Evolutionary conservation across 2,888 invertebrate species (phyloP), one percentile per base, ranked within the genome.

Genomic region (Taenaris catops): DNA sequence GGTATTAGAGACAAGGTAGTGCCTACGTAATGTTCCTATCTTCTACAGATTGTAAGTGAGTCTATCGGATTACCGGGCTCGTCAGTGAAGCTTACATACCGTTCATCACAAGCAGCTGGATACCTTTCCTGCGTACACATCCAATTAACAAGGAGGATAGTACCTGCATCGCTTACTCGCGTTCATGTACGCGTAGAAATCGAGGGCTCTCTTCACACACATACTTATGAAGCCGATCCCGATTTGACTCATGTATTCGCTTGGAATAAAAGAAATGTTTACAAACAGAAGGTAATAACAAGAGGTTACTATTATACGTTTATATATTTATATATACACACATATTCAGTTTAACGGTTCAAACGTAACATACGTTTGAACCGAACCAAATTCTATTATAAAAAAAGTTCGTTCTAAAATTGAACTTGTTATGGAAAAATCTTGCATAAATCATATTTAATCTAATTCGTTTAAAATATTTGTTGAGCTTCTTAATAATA

Each of bases 191-290:
- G 95, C 50, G 95, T 96, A 0, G 95, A 95, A 63, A 96, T 97
- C 40, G 97, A 98, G 75, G 98, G 98, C 2, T 95, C 96, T 1
- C 87, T 96, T 6, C 95, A 97, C 72, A 94, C 96, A 6, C 94
- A 95, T 73, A 93, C 94, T 0, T 98, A 99, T 71, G 98, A 98
- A 76, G 98, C 99, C 0, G 98, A 98, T 74, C 96, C 98, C 0
- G 95, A 96, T 67, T 87, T 99, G 39, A 95, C 95, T 31, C 97
- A 98, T 74, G 96, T 96, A 4, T 99, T 98, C 69, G 96, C 97
- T 1, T 99, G 99, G 99, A 97, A 98, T 74, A 96, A 98, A 71
- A 89, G 96, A 44, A 99, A 99, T 73, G 97, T 98, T 21, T 99
- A 99, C 81, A 95, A 96, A 63, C 98, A 98, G 81, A 97, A 97